A percentile compares a stretch with the other conserved stretches of the same genome.
Evolutionary conservation across 2,888 invertebrate species (phyloP).

Genomic region (Polydrusus cervinus): DNA sequence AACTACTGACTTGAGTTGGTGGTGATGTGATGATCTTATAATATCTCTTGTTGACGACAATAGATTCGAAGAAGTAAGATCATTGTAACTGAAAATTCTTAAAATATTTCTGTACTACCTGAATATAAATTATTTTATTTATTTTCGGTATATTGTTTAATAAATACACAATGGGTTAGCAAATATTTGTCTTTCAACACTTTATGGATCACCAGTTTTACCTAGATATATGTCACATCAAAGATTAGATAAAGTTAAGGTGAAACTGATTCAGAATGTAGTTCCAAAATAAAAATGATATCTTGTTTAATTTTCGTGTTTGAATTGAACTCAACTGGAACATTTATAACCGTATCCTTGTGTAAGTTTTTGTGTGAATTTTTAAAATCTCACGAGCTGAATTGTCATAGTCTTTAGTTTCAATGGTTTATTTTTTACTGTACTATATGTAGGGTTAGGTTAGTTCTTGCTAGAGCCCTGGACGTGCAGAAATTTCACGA

Average conservation of each 20-base stretch:
- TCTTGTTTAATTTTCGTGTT: constrained; percentile 20
- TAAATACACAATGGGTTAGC: constrained; percentile 43
- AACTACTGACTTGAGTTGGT: too few relatives aligned
- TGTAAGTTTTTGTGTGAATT: neutral
- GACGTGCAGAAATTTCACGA: too few relatives aligned
- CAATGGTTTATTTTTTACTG: too few relatives aligned
- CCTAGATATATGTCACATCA: constrained; percentile 25
- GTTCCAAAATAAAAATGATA: constrained; percentile 35
- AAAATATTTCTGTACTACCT: neutral
- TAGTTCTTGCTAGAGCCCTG: too few relatives aligned
- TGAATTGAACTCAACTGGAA: constrained; percentile 14
- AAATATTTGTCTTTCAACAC: constrained; percentile 52
- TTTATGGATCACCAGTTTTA: constrained; percentile 48
- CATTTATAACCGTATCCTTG: neutral
- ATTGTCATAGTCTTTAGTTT: neutral
- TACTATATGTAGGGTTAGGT: too few relatives aligned
- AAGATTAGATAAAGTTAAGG: constrained; percentile 53
- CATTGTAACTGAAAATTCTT: too few relatives aligned
- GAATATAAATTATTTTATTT: constrained; percentile 21
- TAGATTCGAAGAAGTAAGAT: too few relatives aligned
- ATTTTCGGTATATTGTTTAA: constrained; percentile 36
- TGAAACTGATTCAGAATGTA: constrained; percentile 44
- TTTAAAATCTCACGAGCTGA: neutral
- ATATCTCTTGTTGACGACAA: too few relatives aligned
- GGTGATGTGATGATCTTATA: too few relatives aligned